phyloP scores from a whole-genome alignment of 2,113 vertebrate genomes.

The Fregata magnificens region DNA sequence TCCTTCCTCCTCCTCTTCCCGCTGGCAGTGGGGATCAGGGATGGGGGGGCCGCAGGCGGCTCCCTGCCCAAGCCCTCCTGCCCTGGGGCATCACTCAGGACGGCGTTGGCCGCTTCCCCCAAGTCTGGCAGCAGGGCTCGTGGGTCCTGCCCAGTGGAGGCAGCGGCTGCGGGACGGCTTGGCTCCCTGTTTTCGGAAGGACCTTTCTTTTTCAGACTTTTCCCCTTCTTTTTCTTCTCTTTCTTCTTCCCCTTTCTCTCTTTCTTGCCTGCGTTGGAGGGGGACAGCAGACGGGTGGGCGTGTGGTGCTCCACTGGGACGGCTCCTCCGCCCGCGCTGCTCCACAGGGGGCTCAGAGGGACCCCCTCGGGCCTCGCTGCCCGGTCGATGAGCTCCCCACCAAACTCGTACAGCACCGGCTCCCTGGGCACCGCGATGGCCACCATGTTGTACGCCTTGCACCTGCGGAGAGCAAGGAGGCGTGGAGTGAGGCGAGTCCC shows the following conservation, averaged over 20 bases:
- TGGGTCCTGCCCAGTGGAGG: constrained; percentile 1
- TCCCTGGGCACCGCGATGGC: constrained; percentile 81
- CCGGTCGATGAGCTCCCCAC: constrained; percentile 81
- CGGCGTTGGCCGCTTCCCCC: constrained; percentile 62
- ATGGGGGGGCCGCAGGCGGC: background rate
- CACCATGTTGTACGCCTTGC: constrained; percentile 81
- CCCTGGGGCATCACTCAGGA: constrained; percentile 34
- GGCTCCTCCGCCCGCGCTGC: rapidly evolving
- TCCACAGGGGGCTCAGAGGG: background rate
- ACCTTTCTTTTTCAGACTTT: constrained; percentile 68
- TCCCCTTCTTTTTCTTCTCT: constrained; percentile 71
- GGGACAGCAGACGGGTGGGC: rapidly evolving
- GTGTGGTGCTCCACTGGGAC: rapidly evolving
- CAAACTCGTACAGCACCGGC: constrained; percentile 84
- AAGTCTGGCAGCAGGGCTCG: background rate
- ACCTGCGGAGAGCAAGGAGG: constrained; percentile 65
- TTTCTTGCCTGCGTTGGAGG: constrained; percentile 41
- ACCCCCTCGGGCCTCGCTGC: constrained; percentile 46
- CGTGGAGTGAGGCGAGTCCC: background rate
- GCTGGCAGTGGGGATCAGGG: rapidly evolving
- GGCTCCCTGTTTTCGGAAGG: background rate
- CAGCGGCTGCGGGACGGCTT: rapidly evolving
- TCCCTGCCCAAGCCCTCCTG: background rate
- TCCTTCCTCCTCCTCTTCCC: constrained; percentile 24
- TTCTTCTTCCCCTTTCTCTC: constrained; percentile 68